Percentiles rank a stretch among this genome's conserved stretches.
Evolutionary conservation across 2,797 vertebrate species (phyloP).

Genomic region (Amazona ochrocephala): DNA sequence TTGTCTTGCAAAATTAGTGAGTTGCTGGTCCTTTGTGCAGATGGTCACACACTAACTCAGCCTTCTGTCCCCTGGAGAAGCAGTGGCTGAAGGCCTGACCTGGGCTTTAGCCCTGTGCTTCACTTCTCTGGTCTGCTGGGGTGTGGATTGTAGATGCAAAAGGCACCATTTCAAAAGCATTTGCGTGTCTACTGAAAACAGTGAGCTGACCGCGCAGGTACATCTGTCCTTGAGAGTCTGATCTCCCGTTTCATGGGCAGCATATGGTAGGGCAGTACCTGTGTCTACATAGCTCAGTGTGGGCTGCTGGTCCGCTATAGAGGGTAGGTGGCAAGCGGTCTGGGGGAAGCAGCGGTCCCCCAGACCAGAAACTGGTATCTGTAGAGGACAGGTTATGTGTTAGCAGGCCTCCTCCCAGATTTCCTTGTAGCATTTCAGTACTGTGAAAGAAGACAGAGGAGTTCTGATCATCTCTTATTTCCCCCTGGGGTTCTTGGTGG

Average conservation of each 20-base stretch:
- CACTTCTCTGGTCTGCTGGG: background rate
- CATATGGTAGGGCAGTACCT: background rate
- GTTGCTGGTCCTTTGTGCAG: background rate
- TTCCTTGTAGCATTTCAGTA: background rate
- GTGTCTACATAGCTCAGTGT: accelerated
- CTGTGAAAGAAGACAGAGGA: background rate
- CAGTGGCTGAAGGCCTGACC: background rate
- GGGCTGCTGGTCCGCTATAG: background rate
- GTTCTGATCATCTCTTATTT: background rate
- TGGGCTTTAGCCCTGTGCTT: background rate
- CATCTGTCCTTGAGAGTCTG: background rate
- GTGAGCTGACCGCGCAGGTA: background rate
- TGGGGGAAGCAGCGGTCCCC: background rate
- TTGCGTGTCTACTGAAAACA: background rate
- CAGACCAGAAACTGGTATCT: background rate
- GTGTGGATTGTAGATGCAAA: background rate
- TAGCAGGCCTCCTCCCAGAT: background rate
- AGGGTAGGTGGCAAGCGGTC: background rate
- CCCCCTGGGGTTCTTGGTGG: background rate
- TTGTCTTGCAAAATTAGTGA: conserved; percentile 54
- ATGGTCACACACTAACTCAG: background rate
- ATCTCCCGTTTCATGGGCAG: background rate
- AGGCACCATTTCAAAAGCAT: background rate
- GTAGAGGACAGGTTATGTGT: background rate
- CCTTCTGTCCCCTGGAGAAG: background rate